These are phyloP conservation scores for Himantopus leucocephalus DNA, from an alignment of 2,113 vertebrate species.

Conservation along the genomic window DNA sequence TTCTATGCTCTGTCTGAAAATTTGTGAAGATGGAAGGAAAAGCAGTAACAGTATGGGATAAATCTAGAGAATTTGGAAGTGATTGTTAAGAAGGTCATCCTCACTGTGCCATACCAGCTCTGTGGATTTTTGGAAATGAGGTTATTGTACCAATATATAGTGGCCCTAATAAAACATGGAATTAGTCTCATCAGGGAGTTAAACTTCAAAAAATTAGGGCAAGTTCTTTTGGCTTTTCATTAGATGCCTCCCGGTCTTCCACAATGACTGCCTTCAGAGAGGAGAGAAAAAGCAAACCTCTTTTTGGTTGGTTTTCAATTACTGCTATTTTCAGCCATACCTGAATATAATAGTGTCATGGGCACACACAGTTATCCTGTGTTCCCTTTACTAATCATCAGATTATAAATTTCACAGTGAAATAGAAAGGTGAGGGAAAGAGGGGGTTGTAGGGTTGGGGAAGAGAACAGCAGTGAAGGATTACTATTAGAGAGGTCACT, in stretches of 20 bases:
- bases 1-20: background rate
- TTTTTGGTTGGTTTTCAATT: background rate
- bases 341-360: background rate
- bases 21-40: background rate
- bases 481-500: background rate
- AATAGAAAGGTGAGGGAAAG: background rate
- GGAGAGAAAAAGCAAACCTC: background rate
- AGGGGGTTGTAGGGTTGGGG: background rate
- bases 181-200: background rate
- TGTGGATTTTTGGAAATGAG: background rate
- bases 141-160: background rate
- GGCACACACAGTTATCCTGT: background rate
- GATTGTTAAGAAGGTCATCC: background rate
- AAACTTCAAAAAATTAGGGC: background rate
- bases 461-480: background rate
- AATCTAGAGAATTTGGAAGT: background rate
- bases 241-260: background rate
- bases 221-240: background rate
- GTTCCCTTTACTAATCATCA: background rate
- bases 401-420: background rate
- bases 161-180: background rate
- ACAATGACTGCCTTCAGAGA: background rate
- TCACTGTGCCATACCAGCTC: background rate
- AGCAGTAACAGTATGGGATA: background rate
- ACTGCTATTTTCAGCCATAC: background rate